Evolutionary conservation across 1,140 invertebrate species (phyloP).

Genomic region (Cataglyphis hispanica): DNA sequence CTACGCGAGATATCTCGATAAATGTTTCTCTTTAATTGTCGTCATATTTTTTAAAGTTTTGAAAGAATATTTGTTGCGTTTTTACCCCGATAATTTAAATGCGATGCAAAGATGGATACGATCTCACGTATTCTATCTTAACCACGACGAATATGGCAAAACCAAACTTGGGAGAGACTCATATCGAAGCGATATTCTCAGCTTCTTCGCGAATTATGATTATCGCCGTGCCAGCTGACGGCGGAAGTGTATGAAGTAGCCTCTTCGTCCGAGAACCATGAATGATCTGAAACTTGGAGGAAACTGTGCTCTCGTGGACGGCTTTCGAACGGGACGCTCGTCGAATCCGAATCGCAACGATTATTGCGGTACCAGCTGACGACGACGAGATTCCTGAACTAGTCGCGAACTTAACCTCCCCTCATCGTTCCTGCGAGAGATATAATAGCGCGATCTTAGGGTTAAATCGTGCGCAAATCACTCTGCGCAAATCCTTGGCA

Average conservation of each 20-base stretch:
- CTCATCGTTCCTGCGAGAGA: constrained; percentile 22
- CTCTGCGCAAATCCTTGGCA: constrained; percentile 1
- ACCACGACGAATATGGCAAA: background rate
- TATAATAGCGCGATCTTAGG: constrained; percentile 41
- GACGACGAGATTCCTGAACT: constrained; percentile 48
- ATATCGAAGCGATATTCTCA: constrained; percentile 13
- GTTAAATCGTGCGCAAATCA: constrained; percentile 34
- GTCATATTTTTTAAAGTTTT: background rate
- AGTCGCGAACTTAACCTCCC: constrained; percentile 36
- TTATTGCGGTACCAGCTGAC: constrained; percentile 65
- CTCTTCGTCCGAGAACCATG: constrained; percentile 50
- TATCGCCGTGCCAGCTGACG: constrained; percentile 57
- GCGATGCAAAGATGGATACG: background rate
- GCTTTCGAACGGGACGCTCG: constrained; percentile 38
- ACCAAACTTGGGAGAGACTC: background rate
- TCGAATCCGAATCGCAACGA: constrained; percentile 56
- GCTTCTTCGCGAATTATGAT: constrained; percentile 59
- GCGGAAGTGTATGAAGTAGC: constrained; percentile 57
- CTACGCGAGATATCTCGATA: no score
- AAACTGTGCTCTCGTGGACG: constrained; percentile 49
- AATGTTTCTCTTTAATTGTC: background rate
- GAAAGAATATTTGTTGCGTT: background rate
- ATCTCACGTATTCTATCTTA: background rate
- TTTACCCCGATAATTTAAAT: background rate
- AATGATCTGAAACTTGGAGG: constrained; percentile 56